Base-by-base conservation (phyloP, 2,888 invertebrate species). In the Orgyia antiqua region DNA sequence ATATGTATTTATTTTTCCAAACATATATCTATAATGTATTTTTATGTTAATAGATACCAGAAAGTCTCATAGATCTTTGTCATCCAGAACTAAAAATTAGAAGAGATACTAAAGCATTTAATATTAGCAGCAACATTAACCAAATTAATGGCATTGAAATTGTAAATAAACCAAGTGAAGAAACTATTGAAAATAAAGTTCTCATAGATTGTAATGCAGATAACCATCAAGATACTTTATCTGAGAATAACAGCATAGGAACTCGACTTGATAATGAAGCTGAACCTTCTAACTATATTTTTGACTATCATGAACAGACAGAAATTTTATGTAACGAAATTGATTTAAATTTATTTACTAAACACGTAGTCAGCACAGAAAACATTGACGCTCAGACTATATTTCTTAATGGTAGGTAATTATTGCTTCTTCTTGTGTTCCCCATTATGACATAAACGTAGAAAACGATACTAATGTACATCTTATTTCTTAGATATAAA, bases 381-480 rank as follows among this genome's bases (percentile, higher is more conserved):
- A 62, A 65, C 45, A 45, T 59, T 17, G 45, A 61, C 20, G 68
- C 74, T 1, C 60, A 74, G 42, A 67, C 68, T 15, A 70, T 82
- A 55, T 82, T 82, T 58, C 57, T 80, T 36, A 65, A 71, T 32
- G 84, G 84, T 83, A 68, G 13, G 15, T 15, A 15, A 4, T 15
- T 15, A 4, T 15, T 15, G 15, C 6, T 15, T 4, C 10, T 10
- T 23, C 9, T 10, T 23, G 10, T 10, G 10, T 20, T 9, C n/a
- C n/a, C n/a, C n/a, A n/a, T n/a, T n/a, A n/a, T n/a, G n/a, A n/a
- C n/a, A n/a, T n/a, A n/a, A n/a, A n/a, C n/a, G n/a, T n/a, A n/a
- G n/a, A n/a, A n/a, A n/a, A n/a, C n/a, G n/a, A n/a, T 15, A 6
- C 4, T 15, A 15, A 15, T 15, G 6, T 15, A 15, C 15, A 15